Evolutionary conservation across 2,888 invertebrate species (phyloP), one percentile per base, ranked within the genome.

Genomic region (Candidula unifasciata): DNA sequence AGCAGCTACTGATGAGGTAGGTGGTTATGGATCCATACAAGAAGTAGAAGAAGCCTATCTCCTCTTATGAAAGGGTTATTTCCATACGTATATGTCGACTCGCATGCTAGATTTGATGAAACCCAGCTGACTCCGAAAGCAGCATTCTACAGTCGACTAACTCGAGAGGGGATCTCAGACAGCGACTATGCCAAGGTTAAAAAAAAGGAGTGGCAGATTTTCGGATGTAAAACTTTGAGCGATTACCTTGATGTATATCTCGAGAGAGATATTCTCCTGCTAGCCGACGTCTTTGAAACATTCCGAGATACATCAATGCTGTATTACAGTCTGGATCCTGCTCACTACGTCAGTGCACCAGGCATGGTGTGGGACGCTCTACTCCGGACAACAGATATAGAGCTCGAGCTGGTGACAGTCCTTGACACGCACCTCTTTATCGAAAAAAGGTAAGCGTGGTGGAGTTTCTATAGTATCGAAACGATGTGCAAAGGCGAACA

Each of bases 261-360:
- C 2, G 0, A 18, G 1, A 79, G 24, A 2, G 64, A 79, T n/a
- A 60, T 78, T 10, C 57, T 27, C 54, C 64, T 78, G 1, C 78
- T 78, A 16, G 78, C 78, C 16, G 78, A 78, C 35, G 64, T 78
- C 1, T 78, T 78, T 30, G 78, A 78, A 35, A 54, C 44, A 24
- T 78, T 78, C 30, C 24, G 78, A 60, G 57, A 60, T 16, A 64
- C 30, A 3, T 60, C 60, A 18, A 60, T 64, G 78, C 18, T 60
- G 35, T 18, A 60, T 24, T 78, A 78, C 35, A 35, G 54, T 5
- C 64, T 78, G 2, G 64, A 78, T n/a, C 78, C 78, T 21, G 78
- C 78, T 1, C 35, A 64, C 10, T 77, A 54, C 52, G 52, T n/a
- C 30, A 27, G 18, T 6, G 6, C 77, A 8, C 57, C 77, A 8